Evolutionary conservation across 1,140 invertebrate genomes (phyloP).

Genomic region (Wasmannia auropunctata): DNA sequence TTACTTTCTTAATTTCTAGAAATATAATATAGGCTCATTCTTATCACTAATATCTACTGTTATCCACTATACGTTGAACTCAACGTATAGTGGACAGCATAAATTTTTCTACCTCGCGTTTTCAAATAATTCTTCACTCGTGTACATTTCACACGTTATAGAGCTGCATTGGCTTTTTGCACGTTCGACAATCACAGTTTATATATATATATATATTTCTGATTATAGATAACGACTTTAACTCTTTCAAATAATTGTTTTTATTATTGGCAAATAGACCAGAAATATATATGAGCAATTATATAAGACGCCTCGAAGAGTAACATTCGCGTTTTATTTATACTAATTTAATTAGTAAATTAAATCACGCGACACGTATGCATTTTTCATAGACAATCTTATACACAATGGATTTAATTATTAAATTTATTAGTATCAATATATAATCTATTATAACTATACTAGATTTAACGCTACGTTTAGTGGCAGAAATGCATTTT

Average conservation of each 20-base stretch:
- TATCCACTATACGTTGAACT: too few relatives aligned
- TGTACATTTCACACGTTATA: background rate
- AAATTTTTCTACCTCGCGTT: constrained; percentile 9
- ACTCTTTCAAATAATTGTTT: background rate
- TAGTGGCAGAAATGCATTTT: constrained; percentile 10
- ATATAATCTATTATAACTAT: too few relatives aligned
- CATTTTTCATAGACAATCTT: background rate
- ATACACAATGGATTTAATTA: background rate
- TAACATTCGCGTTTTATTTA: background rate
- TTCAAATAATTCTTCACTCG: background rate
- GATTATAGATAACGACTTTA: constrained; percentile 3
- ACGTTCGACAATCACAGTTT: constrained; percentile 38
- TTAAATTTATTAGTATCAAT: too few relatives aligned
- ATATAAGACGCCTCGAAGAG: constrained; percentile 10
- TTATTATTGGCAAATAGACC: background rate
- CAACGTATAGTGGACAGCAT: background rate
- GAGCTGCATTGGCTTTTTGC: constrained; percentile 1
- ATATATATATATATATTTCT: too few relatives aligned
- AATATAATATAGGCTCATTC: constrained; percentile 11
- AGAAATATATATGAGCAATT: constrained; percentile 5
- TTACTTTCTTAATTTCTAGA: background rate
- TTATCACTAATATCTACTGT: background rate
- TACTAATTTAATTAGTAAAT: too few relatives aligned
- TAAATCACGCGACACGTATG: background rate
- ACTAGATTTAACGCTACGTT: constrained; percentile 4